These are phyloP conservation scores for Tokudaia muenninki DNA, from an alignment of 2,797 vertebrate species.

Conservation along the genomic window DNA sequence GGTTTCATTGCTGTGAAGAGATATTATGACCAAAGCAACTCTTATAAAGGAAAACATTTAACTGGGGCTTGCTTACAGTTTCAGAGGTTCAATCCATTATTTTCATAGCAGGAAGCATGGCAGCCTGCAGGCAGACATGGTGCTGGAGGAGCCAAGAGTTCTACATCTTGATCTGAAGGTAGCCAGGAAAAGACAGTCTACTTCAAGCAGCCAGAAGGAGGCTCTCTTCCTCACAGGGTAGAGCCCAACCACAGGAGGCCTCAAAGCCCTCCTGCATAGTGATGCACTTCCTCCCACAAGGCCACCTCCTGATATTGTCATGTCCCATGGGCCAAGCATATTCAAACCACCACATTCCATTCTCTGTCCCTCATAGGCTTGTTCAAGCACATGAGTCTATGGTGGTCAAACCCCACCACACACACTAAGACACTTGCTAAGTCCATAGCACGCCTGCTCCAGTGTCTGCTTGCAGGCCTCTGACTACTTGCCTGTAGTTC, in stretches of 20 bases:
- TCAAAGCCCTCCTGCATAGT: neutral
- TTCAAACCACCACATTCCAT: neutral
- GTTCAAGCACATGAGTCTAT: neutral
- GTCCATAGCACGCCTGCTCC: neutral
- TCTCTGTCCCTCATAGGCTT: neutral
- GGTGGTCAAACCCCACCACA: neutral
- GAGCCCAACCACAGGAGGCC: neutral
- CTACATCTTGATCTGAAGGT: neutral
- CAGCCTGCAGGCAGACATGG: neutral
- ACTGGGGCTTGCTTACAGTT: neutral
- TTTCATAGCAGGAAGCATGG: neutral
- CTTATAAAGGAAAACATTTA: neutral
- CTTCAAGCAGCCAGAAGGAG: neutral
- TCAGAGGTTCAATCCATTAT: neutral
- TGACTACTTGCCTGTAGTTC: neutral
- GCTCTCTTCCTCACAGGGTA: neutral
- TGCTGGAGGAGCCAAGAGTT: neutral
- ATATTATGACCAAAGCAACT: neutral
- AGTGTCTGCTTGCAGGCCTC: neutral
- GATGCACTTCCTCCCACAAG: neutral
- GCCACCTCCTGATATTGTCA: neutral
- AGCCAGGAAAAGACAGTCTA: neutral
- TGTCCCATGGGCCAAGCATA: neutral
- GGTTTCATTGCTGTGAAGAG: neutral
- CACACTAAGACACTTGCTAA: slow-evolving; percentile 6